Conservation (phyloP, 1,140 invertebrate genomes). For the Lepidurus apus region DNA sequence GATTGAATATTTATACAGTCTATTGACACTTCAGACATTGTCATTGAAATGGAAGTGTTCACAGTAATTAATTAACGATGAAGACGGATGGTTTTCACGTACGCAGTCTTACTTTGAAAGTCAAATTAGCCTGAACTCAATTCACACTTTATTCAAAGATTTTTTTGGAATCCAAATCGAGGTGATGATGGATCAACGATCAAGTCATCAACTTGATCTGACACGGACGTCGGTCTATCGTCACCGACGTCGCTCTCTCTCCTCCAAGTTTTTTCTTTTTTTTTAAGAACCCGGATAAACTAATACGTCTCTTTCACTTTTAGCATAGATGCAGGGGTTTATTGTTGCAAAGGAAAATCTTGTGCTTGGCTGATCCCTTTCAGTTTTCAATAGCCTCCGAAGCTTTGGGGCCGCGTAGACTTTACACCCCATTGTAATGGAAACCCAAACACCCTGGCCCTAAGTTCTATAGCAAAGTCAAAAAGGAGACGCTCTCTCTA, state of each 20-base stretch:
- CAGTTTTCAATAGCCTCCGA: neutral
- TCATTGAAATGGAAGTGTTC: slow-evolving; percentile 5
- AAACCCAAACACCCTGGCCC: slow-evolving; percentile 4
- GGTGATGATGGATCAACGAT: slow-evolving; percentile 10
- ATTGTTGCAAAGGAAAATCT: slow-evolving; percentile 11
- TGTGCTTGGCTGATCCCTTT: slow-evolving; percentile 4
- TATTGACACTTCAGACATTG: neutral
- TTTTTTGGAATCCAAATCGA: neutral
- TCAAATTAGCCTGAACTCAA: neutral
- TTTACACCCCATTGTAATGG: slow-evolving; percentile 19
- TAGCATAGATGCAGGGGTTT: neutral
- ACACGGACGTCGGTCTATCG: neutral
- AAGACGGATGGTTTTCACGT: neutral
- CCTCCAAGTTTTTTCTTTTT: neutral
- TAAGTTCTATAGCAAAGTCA: neutral
- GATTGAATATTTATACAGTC: neutral
- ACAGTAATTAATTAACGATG: neutral
- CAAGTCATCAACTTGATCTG: neutral
- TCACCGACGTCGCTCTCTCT: neutral
- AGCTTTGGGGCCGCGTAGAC: neutral
- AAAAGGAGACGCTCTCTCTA: neutral
- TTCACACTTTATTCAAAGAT: neutral
- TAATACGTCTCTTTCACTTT: slow-evolving; percentile 11
- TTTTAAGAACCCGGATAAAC: neutral
- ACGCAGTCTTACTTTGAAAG: neutral